A percentile compares a stretch with the other conserved stretches of the same genome.
These are phyloP conservation scores for Syrista parreyssii DNA, from an alignment of 2,888 invertebrate species.

Conservation along the genomic window DNA sequence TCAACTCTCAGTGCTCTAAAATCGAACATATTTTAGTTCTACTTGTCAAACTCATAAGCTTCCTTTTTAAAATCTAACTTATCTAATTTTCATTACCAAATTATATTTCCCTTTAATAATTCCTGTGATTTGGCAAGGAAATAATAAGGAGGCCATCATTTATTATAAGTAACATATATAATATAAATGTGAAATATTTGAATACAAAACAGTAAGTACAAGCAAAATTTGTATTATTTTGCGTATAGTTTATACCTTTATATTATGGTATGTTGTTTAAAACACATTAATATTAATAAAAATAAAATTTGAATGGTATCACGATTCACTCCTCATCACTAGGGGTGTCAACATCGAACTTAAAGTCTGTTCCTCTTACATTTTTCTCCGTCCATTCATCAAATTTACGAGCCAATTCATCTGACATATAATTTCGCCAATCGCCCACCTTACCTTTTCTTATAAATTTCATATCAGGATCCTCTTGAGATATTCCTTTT, in stretches of 20 bases:
- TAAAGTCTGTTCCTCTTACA: slow-evolving; percentile 72
- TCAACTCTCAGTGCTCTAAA: neutral
- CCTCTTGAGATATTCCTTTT: slow-evolving; percentile 67
- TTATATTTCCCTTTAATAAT: neutral
- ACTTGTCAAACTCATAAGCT: neutral
- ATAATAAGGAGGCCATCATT: neutral
- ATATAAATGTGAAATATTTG: neutral
- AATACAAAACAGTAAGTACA: neutral
- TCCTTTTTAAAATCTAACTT: neutral
- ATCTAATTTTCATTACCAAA: neutral
- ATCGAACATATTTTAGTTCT: neutral
- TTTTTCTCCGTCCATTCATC: slow-evolving; percentile 78
- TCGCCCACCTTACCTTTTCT: slow-evolving; percentile 85
- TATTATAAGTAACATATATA: neutral
- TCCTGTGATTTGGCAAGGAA: neutral
- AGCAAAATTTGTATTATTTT: neutral
- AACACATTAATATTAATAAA: neutral
- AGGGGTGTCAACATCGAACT: slow-evolving; percentile 67
- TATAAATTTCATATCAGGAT: slow-evolving; percentile 74
- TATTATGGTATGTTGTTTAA: neutral
- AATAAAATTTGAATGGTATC: neutral
- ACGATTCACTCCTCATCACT: slow-evolving; percentile 13
- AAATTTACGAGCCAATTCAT: slow-evolving; percentile 77
- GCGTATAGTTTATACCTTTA: neutral
- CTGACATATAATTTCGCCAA: slow-evolving; percentile 82